A percentile compares a stretch with the other conserved stretches of the same genome.
phyloP scores from a whole-genome alignment of 2,113 vertebrate genomes.

The Uria aalge region DNA sequence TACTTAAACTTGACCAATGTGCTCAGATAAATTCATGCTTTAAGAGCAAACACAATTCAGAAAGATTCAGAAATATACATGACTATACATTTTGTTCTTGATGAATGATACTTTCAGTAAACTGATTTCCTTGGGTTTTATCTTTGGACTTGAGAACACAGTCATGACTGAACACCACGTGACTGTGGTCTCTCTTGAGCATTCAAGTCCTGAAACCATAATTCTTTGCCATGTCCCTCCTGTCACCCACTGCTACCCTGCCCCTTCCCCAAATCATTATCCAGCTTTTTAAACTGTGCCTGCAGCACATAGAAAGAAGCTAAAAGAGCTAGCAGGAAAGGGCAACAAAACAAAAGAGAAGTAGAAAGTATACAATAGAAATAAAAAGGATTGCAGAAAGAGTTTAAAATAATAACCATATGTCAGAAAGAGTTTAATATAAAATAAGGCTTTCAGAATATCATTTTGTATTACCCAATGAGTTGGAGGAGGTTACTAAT shows the following conservation, averaged over 20 bases:
- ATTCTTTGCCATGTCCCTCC: neutral
- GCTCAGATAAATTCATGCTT: neutral
- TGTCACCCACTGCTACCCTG: neutral
- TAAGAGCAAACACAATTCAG: neutral
- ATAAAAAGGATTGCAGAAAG: neutral
- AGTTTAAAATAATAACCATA: neutral
- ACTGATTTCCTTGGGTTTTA: neutral
- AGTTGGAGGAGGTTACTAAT: neutral
- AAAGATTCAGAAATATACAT: neutral
- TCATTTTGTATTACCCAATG: neutral
- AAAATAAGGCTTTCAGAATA: neutral
- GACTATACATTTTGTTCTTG: neutral
- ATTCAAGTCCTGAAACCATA: neutral
- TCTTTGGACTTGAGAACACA: neutral
- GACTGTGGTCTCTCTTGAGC: neutral
- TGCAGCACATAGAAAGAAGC: neutral
- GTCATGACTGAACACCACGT: too few relatives aligned
- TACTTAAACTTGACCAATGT: neutral
- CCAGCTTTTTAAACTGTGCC: neutral
- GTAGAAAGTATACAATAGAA: neutral
- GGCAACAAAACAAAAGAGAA: neutral
- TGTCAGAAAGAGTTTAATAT: neutral
- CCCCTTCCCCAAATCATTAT: neutral
- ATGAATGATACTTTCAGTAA: neutral
- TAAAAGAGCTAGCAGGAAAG: neutral